These are phyloP conservation scores for Mnemiopsis leidyi DNA, from an alignment of 37 sponge, comb jelly and placozoan genomes.

Conservation along the genomic window DNA sequence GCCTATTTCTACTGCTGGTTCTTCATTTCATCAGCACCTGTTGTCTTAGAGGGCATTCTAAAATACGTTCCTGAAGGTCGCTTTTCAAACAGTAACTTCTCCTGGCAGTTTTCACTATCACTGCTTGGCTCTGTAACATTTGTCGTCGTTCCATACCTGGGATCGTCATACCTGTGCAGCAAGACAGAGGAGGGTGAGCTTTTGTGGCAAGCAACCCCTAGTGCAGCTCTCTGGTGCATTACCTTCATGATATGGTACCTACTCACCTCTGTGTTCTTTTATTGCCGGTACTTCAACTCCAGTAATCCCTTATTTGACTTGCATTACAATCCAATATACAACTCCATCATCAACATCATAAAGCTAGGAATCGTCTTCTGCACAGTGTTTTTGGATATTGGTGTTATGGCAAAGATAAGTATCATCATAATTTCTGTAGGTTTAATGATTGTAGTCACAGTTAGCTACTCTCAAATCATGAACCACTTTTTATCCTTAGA, in stretches of 20 bases:
- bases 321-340: neutral
- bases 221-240: neutral
- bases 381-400: neutral
- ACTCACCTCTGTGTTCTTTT: neutral
- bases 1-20: neutral
- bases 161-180: neutral
- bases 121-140: neutral
- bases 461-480: neutral
- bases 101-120: slow-evolving; percentile 1
- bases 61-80: slow-evolving; percentile 16
- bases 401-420: neutral
- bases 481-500: neutral
- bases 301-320: neutral
- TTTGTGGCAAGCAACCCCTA: neutral
- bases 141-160: neutral
- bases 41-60: neutral
- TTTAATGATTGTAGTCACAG: neutral
- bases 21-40: neutral
- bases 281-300: neutral
- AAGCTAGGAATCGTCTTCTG: neutral
- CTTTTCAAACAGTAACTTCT: slow-evolving; percentile 15
- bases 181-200: neutral
- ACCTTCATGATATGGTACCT: neutral
- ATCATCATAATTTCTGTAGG: neutral
- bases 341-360: neutral